phyloP scores from a whole-genome alignment of 1,140 invertebrate genomes.

The Euglossa dilemma region DNA sequence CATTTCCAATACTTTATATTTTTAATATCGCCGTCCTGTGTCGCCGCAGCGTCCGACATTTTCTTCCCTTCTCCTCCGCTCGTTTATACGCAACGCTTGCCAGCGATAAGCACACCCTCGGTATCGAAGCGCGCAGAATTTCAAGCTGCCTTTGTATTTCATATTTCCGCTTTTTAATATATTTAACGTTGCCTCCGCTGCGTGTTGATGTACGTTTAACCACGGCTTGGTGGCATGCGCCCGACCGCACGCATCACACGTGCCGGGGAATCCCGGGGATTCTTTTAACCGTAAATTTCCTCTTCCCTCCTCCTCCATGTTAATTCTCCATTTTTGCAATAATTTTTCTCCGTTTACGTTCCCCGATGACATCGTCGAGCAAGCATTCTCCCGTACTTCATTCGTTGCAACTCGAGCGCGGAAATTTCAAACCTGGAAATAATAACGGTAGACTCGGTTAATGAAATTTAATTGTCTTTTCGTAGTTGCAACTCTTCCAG shows the following conservation, averaged over 20 bases:
- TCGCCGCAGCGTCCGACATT: not conserved
- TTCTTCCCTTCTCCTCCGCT: not conserved
- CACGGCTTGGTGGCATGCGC: not conserved
- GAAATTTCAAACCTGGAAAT: not conserved
- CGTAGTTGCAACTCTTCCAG: too few species aligned
- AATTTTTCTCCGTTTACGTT: not conserved
- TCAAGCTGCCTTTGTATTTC: not conserved
- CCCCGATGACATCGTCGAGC: too few species aligned
- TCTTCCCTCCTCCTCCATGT: too few species aligned
- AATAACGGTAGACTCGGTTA: not conserved
- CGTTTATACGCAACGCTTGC: not conserved
- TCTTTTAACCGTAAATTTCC: not conserved
- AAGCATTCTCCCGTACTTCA: not conserved
- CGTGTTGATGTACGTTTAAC: not conserved
- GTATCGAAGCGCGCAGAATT: not conserved
- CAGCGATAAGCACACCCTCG: not conserved
- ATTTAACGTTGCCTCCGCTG: not conserved
- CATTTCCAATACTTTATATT: not conserved
- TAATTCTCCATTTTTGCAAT: not conserved
- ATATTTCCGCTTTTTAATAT: not conserved
- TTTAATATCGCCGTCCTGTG: constrained; percentile 21
- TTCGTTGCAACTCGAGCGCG: too few species aligned
- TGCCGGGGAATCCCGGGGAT: not conserved
- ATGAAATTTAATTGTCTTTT: not conserved
- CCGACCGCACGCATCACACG: not conserved